A percentile compares a stretch with the other conserved stretches of the same genome.
phyloP scores from a whole-genome alignment of 2,797 vertebrate genomes.

The Morelia viridis region DNA sequence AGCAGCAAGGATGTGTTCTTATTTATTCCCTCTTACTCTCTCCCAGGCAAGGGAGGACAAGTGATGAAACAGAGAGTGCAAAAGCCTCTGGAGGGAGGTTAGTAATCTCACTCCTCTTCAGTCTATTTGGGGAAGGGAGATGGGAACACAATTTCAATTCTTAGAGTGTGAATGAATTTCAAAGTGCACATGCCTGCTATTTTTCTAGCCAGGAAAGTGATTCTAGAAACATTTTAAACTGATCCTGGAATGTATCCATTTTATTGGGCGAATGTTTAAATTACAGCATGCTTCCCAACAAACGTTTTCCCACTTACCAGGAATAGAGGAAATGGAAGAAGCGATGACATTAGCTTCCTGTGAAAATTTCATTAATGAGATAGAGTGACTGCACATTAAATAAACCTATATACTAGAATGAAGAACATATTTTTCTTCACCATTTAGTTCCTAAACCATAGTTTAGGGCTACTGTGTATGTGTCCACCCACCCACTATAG shows the following conservation, averaged over 20 bases:
- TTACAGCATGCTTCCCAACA: neutral
- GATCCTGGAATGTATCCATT: slow-evolving; percentile 30
- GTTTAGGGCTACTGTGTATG: neutral
- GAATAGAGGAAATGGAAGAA: too few species aligned
- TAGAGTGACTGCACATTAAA: neutral
- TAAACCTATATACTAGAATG: neutral
- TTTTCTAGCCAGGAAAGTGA: slow-evolving; percentile 2
- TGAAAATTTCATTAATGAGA: neutral
- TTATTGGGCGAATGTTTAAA: slow-evolving; percentile 27
- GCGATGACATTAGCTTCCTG: neutral
- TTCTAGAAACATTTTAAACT: neutral
- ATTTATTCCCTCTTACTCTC: too few species aligned
- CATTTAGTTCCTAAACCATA: neutral
- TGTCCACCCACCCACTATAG: neutral
- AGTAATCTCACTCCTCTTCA: too few species aligned
- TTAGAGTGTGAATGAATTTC: too few species aligned
- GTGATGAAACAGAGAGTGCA: too few species aligned
- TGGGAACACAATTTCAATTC: neutral
- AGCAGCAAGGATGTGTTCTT: neutral
- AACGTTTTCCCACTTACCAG: neutral
- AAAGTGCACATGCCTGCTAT: neutral
- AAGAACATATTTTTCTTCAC: neutral
- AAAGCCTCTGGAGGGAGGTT: too few species aligned
- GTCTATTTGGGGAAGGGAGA: too few species aligned
- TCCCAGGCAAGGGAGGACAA: too few species aligned